These are phyloP conservation scores for Pogonognathellus flavescens DNA, from an alignment of 1,140 invertebrate genomes.

Conservation along the genomic window DNA sequence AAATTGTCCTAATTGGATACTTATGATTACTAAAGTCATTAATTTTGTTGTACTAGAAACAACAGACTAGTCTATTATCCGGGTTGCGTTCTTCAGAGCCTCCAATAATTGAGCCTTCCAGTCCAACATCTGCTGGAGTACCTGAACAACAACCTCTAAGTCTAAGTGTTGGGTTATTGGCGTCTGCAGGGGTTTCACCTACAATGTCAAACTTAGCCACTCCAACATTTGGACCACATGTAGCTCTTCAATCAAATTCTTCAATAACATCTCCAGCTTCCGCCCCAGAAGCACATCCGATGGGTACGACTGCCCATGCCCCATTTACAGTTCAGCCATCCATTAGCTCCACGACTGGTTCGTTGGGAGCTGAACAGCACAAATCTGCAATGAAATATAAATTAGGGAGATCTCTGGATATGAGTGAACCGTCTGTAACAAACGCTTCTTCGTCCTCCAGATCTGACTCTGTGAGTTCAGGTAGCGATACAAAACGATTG, in stretches of 20 bases:
- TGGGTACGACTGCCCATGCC: conserved; percentile 3
- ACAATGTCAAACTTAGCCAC: conserved; percentile 53
- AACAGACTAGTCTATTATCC: conserved; percentile 92
- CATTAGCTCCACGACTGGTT: conserved; percentile 41
- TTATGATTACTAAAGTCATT: not conserved
- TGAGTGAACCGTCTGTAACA: conserved; percentile 54
- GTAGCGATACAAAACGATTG: conserved; percentile 63
- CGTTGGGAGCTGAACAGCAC: conserved; percentile 7
- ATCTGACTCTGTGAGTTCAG: conserved; percentile 64
- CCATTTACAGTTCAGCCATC: conserved; percentile 51
- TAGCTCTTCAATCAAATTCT: conserved; percentile 53
- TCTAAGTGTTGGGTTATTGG: conserved; percentile 68
- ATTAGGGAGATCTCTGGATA: conserved; percentile 60
- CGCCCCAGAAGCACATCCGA: not conserved
- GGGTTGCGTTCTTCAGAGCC: conserved; percentile 76
- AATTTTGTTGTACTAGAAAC: conserved; percentile 73
- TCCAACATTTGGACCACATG: conserved; percentile 9
- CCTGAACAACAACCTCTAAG: conserved; percentile 67
- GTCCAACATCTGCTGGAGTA: conserved; percentile 69
- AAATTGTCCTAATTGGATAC: too few species aligned
- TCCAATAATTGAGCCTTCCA: conserved; percentile 83
- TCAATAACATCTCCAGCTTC: conserved; percentile 57
- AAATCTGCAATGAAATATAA: conserved; percentile 43
- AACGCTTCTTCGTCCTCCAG: conserved; percentile 61
- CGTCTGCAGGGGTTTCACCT: conserved; percentile 56